Base-by-base conservation (phyloP, 1,140 invertebrate genomes). In the Lepidurus packardi region DNA sequence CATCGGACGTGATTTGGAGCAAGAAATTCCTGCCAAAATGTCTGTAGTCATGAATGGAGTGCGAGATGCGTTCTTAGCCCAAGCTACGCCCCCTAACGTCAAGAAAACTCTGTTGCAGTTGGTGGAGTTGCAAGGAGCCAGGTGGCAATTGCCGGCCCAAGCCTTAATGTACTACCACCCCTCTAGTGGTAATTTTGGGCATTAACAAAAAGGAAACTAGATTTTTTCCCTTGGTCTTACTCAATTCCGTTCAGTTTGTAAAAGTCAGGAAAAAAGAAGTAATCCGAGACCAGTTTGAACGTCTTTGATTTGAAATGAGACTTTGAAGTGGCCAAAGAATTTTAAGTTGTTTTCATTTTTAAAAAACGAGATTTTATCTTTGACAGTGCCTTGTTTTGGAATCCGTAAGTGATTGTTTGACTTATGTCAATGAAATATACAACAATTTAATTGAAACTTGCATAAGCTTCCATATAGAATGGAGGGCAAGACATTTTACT, bases 101-200 rank as follows among this genome's bases (percentile, higher is more conserved):
- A 83, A 92, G 79, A 92, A 93, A 82, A 95, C 93, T 1, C 87
- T 96, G 16, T 86, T 96, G 78, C 94, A 96, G 84, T 86, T 96
- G 41, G 94, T 96, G 78, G 94, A 96, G 83, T 86, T 96, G 74
- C 92, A 93, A 83, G 93, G 94, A 1, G 92, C 92, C 0, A 90
- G 92, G 82, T 96, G 94, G 94, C 92, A 95, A 84, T 87, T 96
- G 73, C 92, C 93, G 24, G 93, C 93, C 41, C 91, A 92, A 7
- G 93, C 94, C 2, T 92, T 95, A 44, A 89, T 94, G 75, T 96
- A 96, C 85, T 96, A 96, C 85, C 95, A 95, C 84, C 92, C 93
- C 24, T 80, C 79, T 41, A 65, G 53, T 65, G 53, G 53, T 21
- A 65, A 65, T 21, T 65, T 65, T 65, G n/a, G 53, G 53, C 5